Evolutionary conservation across 2,113 vertebrate genomes (phyloP).

Genomic region (Halichoerus grypus): DNA sequence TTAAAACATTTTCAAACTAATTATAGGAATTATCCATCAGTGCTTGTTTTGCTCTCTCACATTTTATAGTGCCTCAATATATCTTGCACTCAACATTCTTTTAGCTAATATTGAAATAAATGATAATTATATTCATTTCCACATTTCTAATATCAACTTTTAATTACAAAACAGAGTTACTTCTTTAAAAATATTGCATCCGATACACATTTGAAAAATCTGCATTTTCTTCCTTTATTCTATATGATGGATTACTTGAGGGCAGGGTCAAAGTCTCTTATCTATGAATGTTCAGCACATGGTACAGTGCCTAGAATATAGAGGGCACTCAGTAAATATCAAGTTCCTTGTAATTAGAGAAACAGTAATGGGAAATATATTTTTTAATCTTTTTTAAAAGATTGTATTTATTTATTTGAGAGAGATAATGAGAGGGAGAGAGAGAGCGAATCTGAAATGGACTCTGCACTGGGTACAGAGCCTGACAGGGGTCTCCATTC

Average conservation of each 20-base stretch:
- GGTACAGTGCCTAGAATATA: background rate
- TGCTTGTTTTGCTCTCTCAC: background rate
- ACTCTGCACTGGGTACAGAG: background rate
- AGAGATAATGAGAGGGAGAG: background rate
- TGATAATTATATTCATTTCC: background rate
- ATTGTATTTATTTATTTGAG: background rate
- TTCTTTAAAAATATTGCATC: background rate
- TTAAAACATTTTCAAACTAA: conserved; percentile 5
- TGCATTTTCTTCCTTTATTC: background rate
- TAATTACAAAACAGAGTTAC: background rate
- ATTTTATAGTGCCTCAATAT: background rate
- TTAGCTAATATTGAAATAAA: conserved; percentile 11
- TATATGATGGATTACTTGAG: background rate
- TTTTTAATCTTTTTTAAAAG: background rate
- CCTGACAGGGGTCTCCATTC: background rate
- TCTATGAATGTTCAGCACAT: background rate
- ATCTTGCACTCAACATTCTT: background rate
- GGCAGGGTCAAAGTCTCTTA: background rate
- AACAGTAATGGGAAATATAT: background rate
- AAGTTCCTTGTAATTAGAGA: background rate
- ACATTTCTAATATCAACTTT: background rate
- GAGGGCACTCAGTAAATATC: background rate
- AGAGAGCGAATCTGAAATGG: background rate
- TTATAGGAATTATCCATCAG: background rate
- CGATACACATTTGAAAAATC: background rate